Percentiles rank a stretch among this genome's conserved stretches.
Evolutionary conservation across 23 tunicate genomes (phyloP).

Genomic region (Oikopleura vanhoeffeni): DNA sequence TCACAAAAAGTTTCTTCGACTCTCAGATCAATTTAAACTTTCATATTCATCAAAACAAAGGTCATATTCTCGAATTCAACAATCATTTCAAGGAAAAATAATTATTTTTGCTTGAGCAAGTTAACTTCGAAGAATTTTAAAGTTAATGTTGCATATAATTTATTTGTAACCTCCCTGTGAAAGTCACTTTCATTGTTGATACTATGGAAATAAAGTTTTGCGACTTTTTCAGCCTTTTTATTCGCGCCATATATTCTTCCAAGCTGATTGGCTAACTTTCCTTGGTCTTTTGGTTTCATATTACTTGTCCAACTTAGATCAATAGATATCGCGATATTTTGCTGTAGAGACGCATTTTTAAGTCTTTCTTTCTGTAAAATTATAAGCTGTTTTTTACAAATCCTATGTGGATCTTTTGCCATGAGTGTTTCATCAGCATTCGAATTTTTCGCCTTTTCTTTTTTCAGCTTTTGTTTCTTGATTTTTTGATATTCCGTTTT

Average conservation of each 20-base stretch:
- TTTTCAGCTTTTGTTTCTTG: background rate
- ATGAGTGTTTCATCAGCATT: background rate
- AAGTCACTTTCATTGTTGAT: too few species aligned
- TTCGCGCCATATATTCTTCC: conserved; percentile 72
- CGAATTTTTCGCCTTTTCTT: background rate
- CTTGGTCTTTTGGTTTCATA: conserved; percentile 29
- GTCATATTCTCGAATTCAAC: too few species aligned
- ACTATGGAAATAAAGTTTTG: conserved; percentile 48
- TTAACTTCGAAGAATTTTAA: too few species aligned
- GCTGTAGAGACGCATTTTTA: background rate
- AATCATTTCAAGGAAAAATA: too few species aligned
- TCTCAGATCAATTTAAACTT: too few species aligned
- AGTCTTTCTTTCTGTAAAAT: background rate
- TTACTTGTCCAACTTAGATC: background rate
- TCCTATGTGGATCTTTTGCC: background rate
- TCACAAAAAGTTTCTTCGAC: too few species aligned
- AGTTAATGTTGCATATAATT: too few species aligned
- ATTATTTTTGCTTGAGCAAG: too few species aligned
- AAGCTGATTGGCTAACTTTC: conserved; percentile 52
- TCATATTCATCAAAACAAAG: too few species aligned
- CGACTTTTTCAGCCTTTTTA: conserved; percentile 30
- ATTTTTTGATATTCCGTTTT: background rate
- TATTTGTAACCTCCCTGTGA: too few species aligned
- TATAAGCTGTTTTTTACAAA: background rate
- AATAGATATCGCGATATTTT: background rate